These are phyloP conservation scores for Poeciliopsis presidionis DNA, from an alignment of 2,797 vertebrate genomes.

Conservation along the genomic window DNA sequence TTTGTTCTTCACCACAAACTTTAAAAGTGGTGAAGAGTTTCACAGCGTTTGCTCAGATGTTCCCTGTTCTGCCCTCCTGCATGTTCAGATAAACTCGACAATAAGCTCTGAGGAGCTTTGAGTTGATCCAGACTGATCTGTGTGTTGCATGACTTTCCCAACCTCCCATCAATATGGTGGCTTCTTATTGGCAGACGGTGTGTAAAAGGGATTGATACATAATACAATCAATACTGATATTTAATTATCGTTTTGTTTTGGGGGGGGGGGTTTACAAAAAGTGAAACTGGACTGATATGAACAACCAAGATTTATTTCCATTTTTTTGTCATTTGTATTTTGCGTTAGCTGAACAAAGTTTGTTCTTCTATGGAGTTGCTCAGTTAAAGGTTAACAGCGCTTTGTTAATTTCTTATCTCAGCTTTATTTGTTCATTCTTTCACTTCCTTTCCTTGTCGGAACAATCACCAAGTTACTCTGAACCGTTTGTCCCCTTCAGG, in stretches of 20 bases:
- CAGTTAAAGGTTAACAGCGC: neutral
- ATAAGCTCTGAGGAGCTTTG: neutral
- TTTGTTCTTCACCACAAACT: neutral
- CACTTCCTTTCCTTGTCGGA: neutral
- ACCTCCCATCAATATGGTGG: neutral
- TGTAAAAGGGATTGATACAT: neutral
- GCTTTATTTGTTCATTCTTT: neutral
- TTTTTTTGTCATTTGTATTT: too few species aligned
- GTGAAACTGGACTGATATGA: too few species aligned
- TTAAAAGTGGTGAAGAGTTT: neutral
- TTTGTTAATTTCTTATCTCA: neutral
- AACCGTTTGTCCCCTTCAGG: slow-evolving; percentile 32
- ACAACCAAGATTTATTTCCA: too few species aligned
- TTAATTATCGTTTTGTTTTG: neutral
- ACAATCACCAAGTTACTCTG: slow-evolving; percentile 8
- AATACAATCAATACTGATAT: neutral
- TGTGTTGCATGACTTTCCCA: neutral
- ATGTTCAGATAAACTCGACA: neutral
- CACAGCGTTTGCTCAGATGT: neutral
- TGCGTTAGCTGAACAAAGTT: too few species aligned
- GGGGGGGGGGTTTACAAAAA: too few species aligned
- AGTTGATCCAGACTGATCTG: neutral
- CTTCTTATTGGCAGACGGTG: neutral
- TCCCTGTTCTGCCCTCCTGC: neutral
- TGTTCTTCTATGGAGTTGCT: neutral